Evolutionary conservation across 1,140 invertebrate species (phyloP).

Genomic region (Pygmarrhopalites habei): DNA sequence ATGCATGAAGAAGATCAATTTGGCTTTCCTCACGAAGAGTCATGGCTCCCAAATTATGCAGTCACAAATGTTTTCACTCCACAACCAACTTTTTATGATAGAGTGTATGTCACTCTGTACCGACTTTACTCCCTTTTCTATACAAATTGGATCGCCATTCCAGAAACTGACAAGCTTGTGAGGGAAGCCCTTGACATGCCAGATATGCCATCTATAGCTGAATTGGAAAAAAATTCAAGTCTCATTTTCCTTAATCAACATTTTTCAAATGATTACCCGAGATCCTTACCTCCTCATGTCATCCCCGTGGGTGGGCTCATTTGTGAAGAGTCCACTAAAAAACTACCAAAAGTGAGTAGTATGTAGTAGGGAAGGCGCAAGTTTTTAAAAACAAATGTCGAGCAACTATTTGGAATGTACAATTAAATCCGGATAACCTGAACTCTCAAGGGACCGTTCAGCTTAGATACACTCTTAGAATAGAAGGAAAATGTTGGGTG

Average conservation of each 20-base stretch:
- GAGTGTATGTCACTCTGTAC: neutral
- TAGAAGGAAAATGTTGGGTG: too few species aligned
- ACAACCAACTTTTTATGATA: conserved; percentile 20
- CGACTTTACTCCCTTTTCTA: neutral
- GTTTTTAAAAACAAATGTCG: too few species aligned
- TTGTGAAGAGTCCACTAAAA: too few species aligned
- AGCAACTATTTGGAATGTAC: too few species aligned
- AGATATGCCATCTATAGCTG: neutral
- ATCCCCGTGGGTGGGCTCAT: too few species aligned
- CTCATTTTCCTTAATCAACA: conserved; percentile 15
- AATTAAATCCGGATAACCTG: too few species aligned
- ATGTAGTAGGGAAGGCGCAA: too few species aligned
- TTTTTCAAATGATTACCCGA: conserved; percentile 13
- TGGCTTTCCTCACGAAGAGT: conserved; percentile 17
- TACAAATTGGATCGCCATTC: neutral
- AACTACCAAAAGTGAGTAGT: too few species aligned
- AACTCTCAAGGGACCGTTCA: too few species aligned
- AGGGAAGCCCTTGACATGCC: conserved; percentile 3
- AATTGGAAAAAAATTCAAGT: conserved; percentile 12
- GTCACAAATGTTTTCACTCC: neutral
- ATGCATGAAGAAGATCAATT: conserved; percentile 6
- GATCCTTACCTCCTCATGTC: neutral
- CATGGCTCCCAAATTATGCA: conserved; percentile 12
- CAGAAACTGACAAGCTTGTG: neutral
- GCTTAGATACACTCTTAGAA: too few species aligned